These are phyloP conservation scores for Malurus alboscapulatus DNA, from an alignment of 2,113 vertebrate genomes.

Conservation along the genomic window DNA sequence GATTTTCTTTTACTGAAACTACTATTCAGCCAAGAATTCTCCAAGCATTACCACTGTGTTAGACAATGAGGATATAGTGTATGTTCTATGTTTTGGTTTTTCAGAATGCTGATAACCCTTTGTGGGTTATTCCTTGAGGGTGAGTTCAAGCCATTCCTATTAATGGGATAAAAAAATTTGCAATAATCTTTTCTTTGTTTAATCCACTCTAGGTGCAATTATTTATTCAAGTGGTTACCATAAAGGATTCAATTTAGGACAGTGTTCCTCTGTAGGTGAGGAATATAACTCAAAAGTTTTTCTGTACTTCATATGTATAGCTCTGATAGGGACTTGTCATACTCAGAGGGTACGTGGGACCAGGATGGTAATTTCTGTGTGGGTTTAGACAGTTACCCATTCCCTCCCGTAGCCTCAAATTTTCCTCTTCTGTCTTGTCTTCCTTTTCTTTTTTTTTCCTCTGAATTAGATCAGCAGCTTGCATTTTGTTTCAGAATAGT, in stretches of 20 bases:
- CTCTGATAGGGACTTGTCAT: background rate
- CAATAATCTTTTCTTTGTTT: background rate
- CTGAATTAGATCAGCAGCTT: background rate
- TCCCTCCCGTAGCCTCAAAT: background rate
- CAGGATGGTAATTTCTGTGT: background rate
- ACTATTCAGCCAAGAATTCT: slow-evolving; percentile 10
- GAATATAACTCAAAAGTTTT: background rate
- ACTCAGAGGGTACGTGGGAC: background rate
- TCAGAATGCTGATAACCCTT: slow-evolving; percentile 3
- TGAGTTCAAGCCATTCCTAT: background rate
- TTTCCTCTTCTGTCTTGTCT: background rate
- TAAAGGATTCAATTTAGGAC: background rate
- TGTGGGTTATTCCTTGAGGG: background rate
- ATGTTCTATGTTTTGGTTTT: background rate
- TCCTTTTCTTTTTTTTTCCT: background rate
- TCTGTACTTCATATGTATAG: background rate
- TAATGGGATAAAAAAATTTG: background rate
- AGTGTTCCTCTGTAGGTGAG: background rate
- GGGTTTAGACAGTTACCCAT: background rate
- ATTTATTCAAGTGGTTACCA: background rate
- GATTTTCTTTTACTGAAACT: slow-evolving; percentile 21
- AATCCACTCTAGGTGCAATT: background rate
- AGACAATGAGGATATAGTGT: background rate
- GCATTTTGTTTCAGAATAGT: background rate
- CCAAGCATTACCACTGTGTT: background rate